Evolutionary conservation across 92 coral and sea anemone genomes (phyloP), one percentile per base, ranked within the genome.

Genomic region (Nematostella vectensis): DNA sequence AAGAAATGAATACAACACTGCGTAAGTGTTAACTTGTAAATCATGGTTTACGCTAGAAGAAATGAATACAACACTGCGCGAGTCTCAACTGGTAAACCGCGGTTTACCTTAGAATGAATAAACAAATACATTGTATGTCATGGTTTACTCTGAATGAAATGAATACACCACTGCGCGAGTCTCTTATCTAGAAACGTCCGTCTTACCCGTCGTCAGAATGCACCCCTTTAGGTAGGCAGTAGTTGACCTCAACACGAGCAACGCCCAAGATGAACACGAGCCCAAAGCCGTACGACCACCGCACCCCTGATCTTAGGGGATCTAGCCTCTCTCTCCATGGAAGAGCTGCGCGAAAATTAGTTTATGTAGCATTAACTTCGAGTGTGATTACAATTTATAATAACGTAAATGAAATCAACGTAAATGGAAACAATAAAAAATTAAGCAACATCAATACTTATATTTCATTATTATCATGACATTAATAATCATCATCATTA

Each of bases 251-350:
- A 33, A 89, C 58, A 11, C 97, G 79, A 25, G 97, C 97, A 25
- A 89, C 75, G 13, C 98, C 98, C 13, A 88, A 56, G 18, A 85
- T 27, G 31, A 91, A 68, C 72, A 91, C 98, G 17, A 91, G 63
- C 0, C 98, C 98, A 2, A 85, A 72, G 28, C 98, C 98, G 56
- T 61, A 86, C 0, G 98, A 91, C 95, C 95, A 91, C 31, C 98
- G 70, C 8, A 74, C 76, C 48, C 78, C 76, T 18, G 79, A 79
- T 23, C 78, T 58, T 23, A 85, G 54, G 12, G 55, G 70, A 36
- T 71, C 13, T 0, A 81, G 16, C 25, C 70, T 69, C 25, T 67
- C 74, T 54, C 63, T 62, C 95, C 95, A 91, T 6, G 95, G 85
- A 27, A 61, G 55, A 26, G 54, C 98, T 91, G 53, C 17, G 27